Conservation (phyloP, 2,113 vertebrate genomes). For the Centropus unirufus region DNA sequence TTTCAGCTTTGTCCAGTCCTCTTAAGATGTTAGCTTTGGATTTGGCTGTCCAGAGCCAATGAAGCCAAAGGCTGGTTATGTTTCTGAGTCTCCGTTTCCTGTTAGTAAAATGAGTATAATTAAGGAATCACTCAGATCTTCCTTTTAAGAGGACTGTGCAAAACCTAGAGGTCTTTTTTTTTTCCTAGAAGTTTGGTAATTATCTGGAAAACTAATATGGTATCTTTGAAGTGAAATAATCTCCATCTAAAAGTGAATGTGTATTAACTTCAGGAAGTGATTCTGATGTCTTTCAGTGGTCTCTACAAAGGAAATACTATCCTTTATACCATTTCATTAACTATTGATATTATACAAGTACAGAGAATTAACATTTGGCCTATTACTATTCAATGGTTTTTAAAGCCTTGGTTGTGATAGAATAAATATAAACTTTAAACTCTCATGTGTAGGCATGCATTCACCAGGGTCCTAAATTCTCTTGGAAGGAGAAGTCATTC, state of each 20-base stretch:
- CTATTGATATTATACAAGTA: not conserved
- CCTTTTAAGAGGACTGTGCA: not conserved
- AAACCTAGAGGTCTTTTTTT: not conserved
- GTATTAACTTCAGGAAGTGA: not conserved
- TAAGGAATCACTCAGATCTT: not conserved
- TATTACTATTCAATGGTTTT: not conserved
- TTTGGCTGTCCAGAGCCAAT: not conserved
- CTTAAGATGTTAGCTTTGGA: not conserved
- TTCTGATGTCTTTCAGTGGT: not conserved
- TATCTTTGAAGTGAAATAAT: not conserved
- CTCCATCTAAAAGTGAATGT: not conserved
- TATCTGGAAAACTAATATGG: not conserved
- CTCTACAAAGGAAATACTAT: not conserved
- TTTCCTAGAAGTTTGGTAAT: not conserved
- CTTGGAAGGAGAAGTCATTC: not conserved
- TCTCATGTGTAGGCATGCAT: not conserved
- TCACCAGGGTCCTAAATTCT: not conserved
- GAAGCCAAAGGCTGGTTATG: not conserved
- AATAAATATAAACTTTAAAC: not conserved
- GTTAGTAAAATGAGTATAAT: not conserved
- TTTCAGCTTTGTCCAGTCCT: not conserved
- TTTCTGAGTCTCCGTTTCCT: not conserved
- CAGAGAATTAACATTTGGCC: not conserved
- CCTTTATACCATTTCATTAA: not conserved
- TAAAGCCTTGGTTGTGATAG: not conserved